These are phyloP conservation scores for Metridium senile DNA, from an alignment of 92 coral and sea anemone genomes.

Conservation along the genomic window DNA sequence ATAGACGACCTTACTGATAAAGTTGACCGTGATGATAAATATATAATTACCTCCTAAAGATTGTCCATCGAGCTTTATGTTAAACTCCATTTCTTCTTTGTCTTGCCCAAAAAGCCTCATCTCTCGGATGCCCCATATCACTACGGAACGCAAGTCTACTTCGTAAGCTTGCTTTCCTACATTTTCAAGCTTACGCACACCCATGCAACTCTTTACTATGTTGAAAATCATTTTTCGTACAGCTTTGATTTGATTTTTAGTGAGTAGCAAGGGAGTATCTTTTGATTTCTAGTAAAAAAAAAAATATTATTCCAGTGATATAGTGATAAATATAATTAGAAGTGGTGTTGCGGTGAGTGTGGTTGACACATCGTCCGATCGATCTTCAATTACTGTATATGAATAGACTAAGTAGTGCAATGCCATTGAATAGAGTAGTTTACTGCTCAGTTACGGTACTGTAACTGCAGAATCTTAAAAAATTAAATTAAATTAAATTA, in stretches of 20 bases:
- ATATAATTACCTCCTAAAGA: constrained; percentile 12
- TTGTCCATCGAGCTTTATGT: constrained; percentile 20
- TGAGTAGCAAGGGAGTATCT: constrained; percentile 16
- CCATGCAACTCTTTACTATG: constrained; percentile 10
- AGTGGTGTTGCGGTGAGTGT: no score
- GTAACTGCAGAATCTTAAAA: no score
- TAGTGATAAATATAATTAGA: background rate
- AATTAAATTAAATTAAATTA: no score
- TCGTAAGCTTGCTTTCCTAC: constrained; percentile 8
- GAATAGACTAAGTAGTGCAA: no score
- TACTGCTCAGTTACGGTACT: no score
- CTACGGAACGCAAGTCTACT: constrained; percentile 13
- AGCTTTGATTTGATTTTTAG: constrained; percentile 17
- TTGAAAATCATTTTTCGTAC: constrained; percentile 12
- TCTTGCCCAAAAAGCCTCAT: constrained; percentile 5
- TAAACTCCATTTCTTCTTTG: constrained; percentile 17
- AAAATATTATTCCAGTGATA: background rate
- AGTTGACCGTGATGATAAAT: background rate
- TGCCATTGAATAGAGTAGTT: no score
- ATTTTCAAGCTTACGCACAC: background rate
- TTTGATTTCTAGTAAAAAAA: constrained; percentile 10
- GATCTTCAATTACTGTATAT: no score
- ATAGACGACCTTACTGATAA: background rate
- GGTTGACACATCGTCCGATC: no score
- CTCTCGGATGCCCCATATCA: constrained; percentile 32